Base-by-base conservation (phyloP, 2,113 vertebrate genomes). In the Cyphomyrus discorhynchus region DNA sequence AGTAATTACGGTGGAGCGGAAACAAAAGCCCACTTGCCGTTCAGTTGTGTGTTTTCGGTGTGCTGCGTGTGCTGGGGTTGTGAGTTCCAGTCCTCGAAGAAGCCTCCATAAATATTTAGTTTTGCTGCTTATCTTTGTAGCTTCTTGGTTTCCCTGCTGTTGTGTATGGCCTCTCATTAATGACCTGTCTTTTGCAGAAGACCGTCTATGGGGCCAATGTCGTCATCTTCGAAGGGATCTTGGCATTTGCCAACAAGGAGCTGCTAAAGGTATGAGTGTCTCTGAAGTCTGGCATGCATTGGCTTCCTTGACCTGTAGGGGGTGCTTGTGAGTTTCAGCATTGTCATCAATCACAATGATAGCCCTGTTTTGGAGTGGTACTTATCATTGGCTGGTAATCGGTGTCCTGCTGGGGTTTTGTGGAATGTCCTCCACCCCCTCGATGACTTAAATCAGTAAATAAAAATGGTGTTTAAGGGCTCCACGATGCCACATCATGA, bases 241-340 rank as follows among this genome's bases (percentile, higher is more conserved):
- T 98, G 92, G 95, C 97, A 0, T 98, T 98, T 24, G 97, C 97
- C 15, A 98, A 98, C 95, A 98, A 98, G 93, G 97, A 98, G 91
- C 92, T 98, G 87, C 93, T 98, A 58, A 98, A 98, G 97, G 97
- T 98, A 94, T 92, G 88, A 56, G 49, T 80, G 27, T 50, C 42
- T 35, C 82, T 42, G 5, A 42, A 45, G 39, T 45, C 5, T 82
- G 82, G 11, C 46, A 45, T 15, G n/a, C 85, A 27, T 24, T 86
- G 46, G 83, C 10, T 46, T 50, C 46, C n/a, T n/a, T 27, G n/a
- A 1, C 13, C n/a, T 86, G 13, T 86, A 27, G n/a, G 85, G n/a
- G 19, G 49, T 31, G n/a, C 27, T 24, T 19, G 27, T 31, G 53
- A 66, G 21, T 84, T 84, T 47, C 21, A 31, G 62, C 62, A 21